Base-by-base conservation (phyloP, 2,888 invertebrate species). In the Leptopilina syphax region DNA sequence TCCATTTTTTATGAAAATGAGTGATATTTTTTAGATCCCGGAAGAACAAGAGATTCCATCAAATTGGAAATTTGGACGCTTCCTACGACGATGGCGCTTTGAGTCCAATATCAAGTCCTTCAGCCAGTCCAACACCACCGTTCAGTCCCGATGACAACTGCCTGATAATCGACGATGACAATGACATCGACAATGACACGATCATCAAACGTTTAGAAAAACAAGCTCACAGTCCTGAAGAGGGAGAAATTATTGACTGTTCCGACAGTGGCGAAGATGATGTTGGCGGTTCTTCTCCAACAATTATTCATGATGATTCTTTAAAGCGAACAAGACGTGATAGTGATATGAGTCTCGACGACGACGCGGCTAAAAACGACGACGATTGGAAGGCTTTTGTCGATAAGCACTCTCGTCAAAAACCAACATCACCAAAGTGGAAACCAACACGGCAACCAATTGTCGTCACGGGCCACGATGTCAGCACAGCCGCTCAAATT, bases 151-250 rank as follows among this genome's bases (percentile, higher is more conserved):
- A n/a, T 4, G 41, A 73, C 9, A 73, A 34, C 34, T 73, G 54
- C 10, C n/a, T 18, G 4, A 9, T 57, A 34, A 34, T 60, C 9
- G 73, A 73, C 10, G 73, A 73, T 34, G 73, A 73, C 10, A 54
- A 73, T 57, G 73, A 73, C 57, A 34, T 60, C 34, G 73, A 73
- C 6, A 73, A 73, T 57, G 73, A 73, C 13, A 34, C 34, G 5
- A 73, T 73, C 34, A 73, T 73, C 34, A 34, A 73, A 57, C 73
- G 34, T 34, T 54, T 73, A n/a, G 73, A 73, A 57, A 73, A 76
- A 60, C 86, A 88, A 79, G 87, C 89, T 18, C 86, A 87, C 0
- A 89, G 87, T 83, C 88, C 88, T 1, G 88, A 88, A 41, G 86
- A 84, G 9, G 81, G 84, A 34, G 89, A 89, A 41, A 83, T 83